These are phyloP conservation scores for Euura saliciscinereae DNA, from an alignment of 1,140 invertebrate species.

Conservation along the genomic window DNA sequence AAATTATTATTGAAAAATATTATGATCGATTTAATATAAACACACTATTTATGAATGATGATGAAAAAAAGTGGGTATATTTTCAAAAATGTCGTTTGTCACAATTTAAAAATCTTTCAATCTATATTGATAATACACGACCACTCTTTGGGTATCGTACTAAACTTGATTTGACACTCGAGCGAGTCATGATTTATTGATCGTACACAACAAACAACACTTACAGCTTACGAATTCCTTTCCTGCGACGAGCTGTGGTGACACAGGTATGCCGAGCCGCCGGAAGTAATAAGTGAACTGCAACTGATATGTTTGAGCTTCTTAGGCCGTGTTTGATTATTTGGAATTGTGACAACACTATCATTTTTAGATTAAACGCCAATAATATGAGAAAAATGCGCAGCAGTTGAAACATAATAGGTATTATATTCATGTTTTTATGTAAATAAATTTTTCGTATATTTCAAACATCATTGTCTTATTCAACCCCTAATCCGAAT, in stretches of 20 bases:
- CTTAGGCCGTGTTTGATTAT: background rate
- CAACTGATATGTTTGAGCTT: background rate
- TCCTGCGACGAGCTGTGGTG: background rate
- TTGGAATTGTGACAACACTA: slow-evolving; percentile 44
- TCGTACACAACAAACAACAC: background rate
- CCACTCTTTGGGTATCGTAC: background rate
- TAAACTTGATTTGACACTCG: background rate
- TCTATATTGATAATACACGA: background rate
- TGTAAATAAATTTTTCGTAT: slow-evolving; percentile 58
- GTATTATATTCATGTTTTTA: slow-evolving; percentile 56
- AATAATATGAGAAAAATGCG: slow-evolving; percentile 36
- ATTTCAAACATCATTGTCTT: slow-evolving; percentile 39
- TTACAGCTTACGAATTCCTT: background rate
- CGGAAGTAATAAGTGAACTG: background rate
- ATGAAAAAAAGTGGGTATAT: background rate
- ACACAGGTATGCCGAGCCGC: background rate
- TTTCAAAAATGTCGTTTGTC: slow-evolving; percentile 20
- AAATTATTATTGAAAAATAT: slow-evolving; percentile 35
- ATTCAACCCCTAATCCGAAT: too few relatives aligned
- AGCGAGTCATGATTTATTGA: background rate
- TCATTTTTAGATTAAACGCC: slow-evolving; percentile 37
- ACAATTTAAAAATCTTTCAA: background rate
- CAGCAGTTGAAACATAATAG: slow-evolving; percentile 52
- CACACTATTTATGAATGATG: slow-evolving; percentile 38
- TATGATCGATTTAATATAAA: slow-evolving; percentile 39